phyloP scores from a whole-genome alignment of 2,113 vertebrate genomes.

The Engystomops pustulosus region DNA sequence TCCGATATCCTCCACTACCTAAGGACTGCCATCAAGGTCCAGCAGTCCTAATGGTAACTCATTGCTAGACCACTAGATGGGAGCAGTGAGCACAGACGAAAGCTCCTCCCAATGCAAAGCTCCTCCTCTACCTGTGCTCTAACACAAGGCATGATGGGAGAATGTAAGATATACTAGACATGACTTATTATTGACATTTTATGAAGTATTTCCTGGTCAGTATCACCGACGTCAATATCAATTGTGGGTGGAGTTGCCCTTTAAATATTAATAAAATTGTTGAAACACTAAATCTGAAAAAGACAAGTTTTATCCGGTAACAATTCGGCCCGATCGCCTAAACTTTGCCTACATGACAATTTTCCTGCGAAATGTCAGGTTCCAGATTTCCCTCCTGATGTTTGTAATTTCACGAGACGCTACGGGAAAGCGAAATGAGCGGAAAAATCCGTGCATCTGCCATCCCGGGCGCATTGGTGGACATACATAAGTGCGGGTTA shows the following conservation, averaged over 20 bases:
- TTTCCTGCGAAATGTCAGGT: not conserved
- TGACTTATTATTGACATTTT: not conserved
- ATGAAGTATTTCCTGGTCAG: not conserved
- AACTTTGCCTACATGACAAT: conserved; percentile 14
- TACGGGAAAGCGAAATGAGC: not conserved
- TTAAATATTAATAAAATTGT: not conserved
- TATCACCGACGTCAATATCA: not conserved
- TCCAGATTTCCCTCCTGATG: not conserved
- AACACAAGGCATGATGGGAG: not conserved
- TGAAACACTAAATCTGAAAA: not conserved
- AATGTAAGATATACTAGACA: not conserved
- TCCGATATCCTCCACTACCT: not conserved
- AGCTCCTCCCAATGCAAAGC: not conserved
- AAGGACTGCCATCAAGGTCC: not conserved
- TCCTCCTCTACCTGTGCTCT: not conserved
- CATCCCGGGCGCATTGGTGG: not conserved
- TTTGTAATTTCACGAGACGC: conserved; percentile 10
- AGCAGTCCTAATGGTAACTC: not conserved
- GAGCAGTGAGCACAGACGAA: not conserved
- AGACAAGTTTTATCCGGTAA: not conserved
- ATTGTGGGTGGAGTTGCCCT: not conserved
- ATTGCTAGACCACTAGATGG: not conserved
- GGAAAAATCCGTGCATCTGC: not conserved
- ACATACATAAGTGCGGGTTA: not conserved
- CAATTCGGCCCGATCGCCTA: not conserved